Evolutionary conservation across 37 sponge, comb jelly and placozoan genomes (phyloP), one percentile per base, ranked within the genome.

Genomic region (Sycon ciliatum): DNA sequence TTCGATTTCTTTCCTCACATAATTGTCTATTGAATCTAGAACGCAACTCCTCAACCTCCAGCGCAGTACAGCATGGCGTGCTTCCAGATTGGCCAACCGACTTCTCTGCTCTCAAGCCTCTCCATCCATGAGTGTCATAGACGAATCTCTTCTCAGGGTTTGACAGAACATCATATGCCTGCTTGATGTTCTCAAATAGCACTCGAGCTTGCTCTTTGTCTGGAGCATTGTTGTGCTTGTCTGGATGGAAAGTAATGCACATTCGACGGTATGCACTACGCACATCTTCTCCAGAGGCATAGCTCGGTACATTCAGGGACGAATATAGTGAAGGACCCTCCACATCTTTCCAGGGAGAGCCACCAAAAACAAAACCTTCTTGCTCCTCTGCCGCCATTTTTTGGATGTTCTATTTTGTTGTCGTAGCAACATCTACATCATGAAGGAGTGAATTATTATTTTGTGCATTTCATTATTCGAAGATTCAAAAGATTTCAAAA

Each of bases 211-310:
- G 81, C 67, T 80, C 69, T 61, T 94, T 88, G 39, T 80, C 74
- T 4, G 65, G 40, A 26, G 60, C 38, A 31, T 88, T 82, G 18
- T 38, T 0, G 72, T 78, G 79, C 74, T 79, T 89, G 76, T 89
- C 94, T 11, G 99, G 99, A 63, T 98, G 99, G 74, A 86, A 98
- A 35, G 84, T 65, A 31, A 79, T 72, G 65, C 88, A 83, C 60
- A 93, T 76, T 2, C 87, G 79, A 18, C 85, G 72, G 39, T 86
- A 98, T 4, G 99, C 82, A 5, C 68, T 56, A 18, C 77, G 68
- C 30, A 98, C 80, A 34, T 98, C 88, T 6, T 92, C 94, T 5
- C 58, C 78, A 5, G 78, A 69, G 0, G 95, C 95, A 9, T 63
- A 49, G 53, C 64, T 72, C 42, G 65, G 65, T 11, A 89, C 81